Percentiles rank a stretch among this genome's conserved stretches.
Conservation (phyloP, 2,888 invertebrate species). For the Helobdella robusta region DNA sequence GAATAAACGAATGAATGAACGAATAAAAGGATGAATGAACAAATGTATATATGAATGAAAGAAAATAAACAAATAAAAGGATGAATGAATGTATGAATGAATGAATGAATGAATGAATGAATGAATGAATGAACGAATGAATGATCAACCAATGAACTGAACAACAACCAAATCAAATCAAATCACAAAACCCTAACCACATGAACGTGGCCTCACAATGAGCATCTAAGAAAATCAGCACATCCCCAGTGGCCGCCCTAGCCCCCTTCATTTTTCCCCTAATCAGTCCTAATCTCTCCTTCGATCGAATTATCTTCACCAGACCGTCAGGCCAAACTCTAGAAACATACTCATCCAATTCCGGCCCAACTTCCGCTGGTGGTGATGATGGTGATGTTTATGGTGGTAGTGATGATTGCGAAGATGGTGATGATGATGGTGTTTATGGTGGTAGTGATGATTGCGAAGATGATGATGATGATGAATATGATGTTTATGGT, state of each 20-base stretch:
- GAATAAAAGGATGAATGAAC: no score
- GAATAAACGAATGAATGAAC: no score
- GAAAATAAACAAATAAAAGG: no score
- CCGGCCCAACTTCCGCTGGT: conserved; percentile 40
- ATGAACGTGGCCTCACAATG: conserved; percentile 45
- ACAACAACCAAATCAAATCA: not conserved
- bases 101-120: not conserved
- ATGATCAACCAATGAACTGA: not conserved
- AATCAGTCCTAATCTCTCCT: conserved; percentile 73
- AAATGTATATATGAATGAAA: no score
- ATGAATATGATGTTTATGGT: no score
- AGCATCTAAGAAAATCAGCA: conserved; percentile 49
- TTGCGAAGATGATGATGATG: no score
- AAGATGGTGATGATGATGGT: no score
- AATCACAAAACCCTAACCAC: conserved; percentile 11
- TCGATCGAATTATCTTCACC: conserved; percentile 66
- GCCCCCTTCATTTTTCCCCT: conserved; percentile 65
- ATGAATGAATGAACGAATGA: not conserved
- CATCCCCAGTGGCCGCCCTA: conserved; percentile 55
- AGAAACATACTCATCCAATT: conserved; percentile 58
- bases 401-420: no score
- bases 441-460: no score
- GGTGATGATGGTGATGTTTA: no score
- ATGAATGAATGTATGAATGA: not conserved
- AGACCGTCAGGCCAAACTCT: conserved; percentile 51